Evolutionary conservation across 2,797 vertebrate species (phyloP).

Genomic region (Coranthus polyacanthus): DNA sequence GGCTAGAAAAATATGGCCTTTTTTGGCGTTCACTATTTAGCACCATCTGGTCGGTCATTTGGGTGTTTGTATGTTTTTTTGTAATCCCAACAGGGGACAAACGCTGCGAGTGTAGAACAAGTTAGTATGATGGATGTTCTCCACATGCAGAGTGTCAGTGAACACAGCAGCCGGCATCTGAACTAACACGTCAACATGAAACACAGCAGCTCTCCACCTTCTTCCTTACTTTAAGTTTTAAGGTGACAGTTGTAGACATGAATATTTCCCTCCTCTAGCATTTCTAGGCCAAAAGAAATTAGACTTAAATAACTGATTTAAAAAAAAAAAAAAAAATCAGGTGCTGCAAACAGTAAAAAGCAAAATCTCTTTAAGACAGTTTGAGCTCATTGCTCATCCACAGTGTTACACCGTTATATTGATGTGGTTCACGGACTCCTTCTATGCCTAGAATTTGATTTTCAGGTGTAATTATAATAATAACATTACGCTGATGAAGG

Average conservation of each 20-base stretch:
- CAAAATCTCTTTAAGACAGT: too few species aligned
- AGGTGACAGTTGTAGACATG: neutral
- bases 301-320: neutral
- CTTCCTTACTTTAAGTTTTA: neutral
- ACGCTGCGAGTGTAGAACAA: constrained; percentile 26
- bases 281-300: neutral
- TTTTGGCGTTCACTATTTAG: constrained; percentile 47
- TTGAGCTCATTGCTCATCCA: too few species aligned
- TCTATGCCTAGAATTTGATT: too few species aligned
- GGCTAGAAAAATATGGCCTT: constrained; percentile 20
- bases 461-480: too few species aligned
- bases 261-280: neutral
- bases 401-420: too few species aligned
- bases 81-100: constrained; percentile 44
- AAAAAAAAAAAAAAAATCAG: too few species aligned
- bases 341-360: too few species aligned
- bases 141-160: constrained; percentile 48
- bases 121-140: constrained; percentile 61
- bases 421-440: too few species aligned
- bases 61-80: constrained; percentile 38
- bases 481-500: too few species aligned
- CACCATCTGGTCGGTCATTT: constrained; percentile 69
- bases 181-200: constrained; percentile 6
- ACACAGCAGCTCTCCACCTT: neutral
- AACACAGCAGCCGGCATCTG: constrained; percentile 42